Evolutionary conservation across 2,113 vertebrate species (phyloP).

Genomic region (Chionodraco myersi): DNA sequence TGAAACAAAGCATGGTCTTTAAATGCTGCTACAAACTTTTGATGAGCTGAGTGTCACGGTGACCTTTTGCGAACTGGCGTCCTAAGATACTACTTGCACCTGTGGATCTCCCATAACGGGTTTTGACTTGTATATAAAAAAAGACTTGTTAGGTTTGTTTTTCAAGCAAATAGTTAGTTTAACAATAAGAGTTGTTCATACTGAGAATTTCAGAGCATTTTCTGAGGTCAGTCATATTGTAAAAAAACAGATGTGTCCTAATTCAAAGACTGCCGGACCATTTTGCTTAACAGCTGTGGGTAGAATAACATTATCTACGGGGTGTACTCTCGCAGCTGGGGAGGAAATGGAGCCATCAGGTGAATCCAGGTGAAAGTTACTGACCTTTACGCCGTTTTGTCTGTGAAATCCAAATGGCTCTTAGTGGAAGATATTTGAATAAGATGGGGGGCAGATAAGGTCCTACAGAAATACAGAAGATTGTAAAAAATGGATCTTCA

Average conservation of each 20-base stretch:
- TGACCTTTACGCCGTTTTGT: conserved; percentile 27
- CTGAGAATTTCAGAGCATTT: neutral
- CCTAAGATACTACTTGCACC: neutral
- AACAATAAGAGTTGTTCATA: conserved; percentile 10
- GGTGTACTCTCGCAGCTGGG: conserved; percentile 48
- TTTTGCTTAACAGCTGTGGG: conserved; percentile 58
- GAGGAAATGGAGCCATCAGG: conserved; percentile 66
- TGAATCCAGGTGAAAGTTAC: conserved; percentile 65
- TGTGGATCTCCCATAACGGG: neutral
- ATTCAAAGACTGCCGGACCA: conserved; percentile 20
- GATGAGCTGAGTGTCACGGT: neutral
- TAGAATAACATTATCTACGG: conserved; percentile 24
- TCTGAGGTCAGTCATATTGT: conserved; percentile 13
- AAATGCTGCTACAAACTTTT: neutral
- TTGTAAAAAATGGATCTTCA: neutral
- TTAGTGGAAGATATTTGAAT: conserved; percentile 23
- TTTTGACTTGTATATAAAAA: neutral
- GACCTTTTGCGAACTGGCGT: conserved; percentile 7
- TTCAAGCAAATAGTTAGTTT: neutral
- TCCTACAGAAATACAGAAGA: neutral
- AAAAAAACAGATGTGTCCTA: conserved; percentile 61
- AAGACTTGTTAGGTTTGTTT: neutral
- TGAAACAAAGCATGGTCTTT: neutral
- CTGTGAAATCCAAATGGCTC: conserved; percentile 22
- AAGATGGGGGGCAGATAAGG: neutral